Base-by-base conservation (phyloP, 2,113 vertebrate genomes). In the Pelobates fuscus region DNA sequence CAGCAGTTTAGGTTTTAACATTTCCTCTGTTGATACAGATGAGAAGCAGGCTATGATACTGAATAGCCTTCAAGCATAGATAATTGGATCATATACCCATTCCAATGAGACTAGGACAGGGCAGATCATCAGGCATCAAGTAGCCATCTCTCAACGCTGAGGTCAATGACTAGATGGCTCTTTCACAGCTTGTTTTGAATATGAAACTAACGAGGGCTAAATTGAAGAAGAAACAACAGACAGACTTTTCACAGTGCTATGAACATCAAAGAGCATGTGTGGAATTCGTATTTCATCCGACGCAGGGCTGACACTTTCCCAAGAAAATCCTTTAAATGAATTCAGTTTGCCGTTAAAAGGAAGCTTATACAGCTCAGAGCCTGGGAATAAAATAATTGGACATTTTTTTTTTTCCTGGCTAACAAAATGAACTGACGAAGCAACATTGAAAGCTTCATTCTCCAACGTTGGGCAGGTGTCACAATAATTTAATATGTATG, bases 401-500 rank as follows among this genome's bases (percentile, higher is more conserved):
- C 23, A 25, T 17, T 41, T 66, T 17, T 43, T 66, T 49, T 54
- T 57, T 41, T 18, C 43, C 70, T 15, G 43, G 10, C 6, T 12
- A 18, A 30, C 26, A 60, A 71, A 29, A 61, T 27, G 25, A 30
- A 17, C 25, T 71, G 70, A 61, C 26, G 26, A 61, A 29, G n/a
- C 70, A 8, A 26, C n/a, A 3, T 14, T 3, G 58, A n/a, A 24
- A 52, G 44, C 5, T 23, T 64, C 14, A 37, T 54, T 37, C 29
- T 32, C 49, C 44, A 54, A 17, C 8, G 26, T 24, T 21, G 27
- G 20, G 26, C 29, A 54, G 60, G 46, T 72, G 59, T 72, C 59
- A 72, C 44, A 25, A 64, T 72, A 24, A 62, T 49, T 71, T 71
- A 30, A 54, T 63, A 55, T 64, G 44, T 72, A n/a, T 14, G 43